These are phyloP conservation scores for Trachelus stipa DNA, from an alignment of 2,888 invertebrate species.

Conservation along the genomic window DNA sequence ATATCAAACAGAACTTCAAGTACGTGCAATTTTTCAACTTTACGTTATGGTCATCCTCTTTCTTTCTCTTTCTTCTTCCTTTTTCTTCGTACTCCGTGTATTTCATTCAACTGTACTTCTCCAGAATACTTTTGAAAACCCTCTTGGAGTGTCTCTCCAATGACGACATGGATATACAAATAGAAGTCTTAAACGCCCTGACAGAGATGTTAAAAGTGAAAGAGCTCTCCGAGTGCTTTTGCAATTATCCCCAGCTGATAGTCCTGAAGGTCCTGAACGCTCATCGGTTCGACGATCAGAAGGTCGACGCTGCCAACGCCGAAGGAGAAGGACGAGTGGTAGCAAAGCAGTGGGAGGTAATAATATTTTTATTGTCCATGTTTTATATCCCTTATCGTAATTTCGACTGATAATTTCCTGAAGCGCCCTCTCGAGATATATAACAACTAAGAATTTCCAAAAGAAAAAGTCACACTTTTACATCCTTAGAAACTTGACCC, in stretches of 20 bases:
- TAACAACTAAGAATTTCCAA: background rate
- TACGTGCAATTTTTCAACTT: conserved; percentile 29
- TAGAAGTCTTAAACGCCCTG: conserved; percentile 83
- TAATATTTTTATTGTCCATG: background rate
- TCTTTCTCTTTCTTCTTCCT: background rate
- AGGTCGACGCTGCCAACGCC: conserved; percentile 34
- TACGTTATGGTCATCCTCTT: background rate
- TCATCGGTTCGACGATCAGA: conserved; percentile 71
- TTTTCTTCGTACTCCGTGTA: conserved; percentile 16
- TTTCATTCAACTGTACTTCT: conserved; percentile 23
- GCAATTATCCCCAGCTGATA: conserved; percentile 90
- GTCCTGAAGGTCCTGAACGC: conserved; percentile 90
- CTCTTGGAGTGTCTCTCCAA: conserved; percentile 79
- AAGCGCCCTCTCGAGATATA: background rate
- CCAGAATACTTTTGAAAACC: conserved; percentile 73
- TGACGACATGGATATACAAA: conserved; percentile 76
- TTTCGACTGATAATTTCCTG: background rate
- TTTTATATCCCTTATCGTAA: background rate
- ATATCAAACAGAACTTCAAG: conserved; percentile 62
- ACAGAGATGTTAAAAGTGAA: conserved; percentile 86
- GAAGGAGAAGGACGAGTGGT: conserved; percentile 48
- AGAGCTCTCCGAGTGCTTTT: conserved; percentile 82
- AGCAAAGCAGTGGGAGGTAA: conserved; percentile 67
- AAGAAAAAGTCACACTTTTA: background rate
- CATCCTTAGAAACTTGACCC: background rate